Evolutionary conservation across 2,113 vertebrate species (phyloP).

Genomic region (Brachyhypopomus occidentalis): DNA sequence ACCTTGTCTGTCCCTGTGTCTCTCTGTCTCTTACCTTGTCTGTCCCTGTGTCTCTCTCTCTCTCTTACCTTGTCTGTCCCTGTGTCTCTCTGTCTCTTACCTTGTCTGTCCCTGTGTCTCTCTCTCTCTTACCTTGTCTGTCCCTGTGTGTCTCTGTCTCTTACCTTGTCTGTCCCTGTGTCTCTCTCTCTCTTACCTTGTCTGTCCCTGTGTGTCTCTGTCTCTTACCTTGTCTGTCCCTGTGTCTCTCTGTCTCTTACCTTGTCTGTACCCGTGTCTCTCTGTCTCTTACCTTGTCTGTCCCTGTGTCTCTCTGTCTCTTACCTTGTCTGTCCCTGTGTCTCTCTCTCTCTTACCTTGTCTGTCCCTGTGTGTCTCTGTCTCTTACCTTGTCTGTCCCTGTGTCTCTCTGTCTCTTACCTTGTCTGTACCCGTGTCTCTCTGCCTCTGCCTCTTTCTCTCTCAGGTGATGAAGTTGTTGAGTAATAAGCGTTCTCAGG

Average conservation of each 20-base stretch:
- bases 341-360: slow-evolving; percentile 14
- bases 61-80: not conserved
- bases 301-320: not conserved
- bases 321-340: not conserved
- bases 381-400: not conserved
- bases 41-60: too few species aligned
- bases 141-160: not conserved
- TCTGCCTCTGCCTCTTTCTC: not conserved
- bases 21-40: slow-evolving; percentile 10
- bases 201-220: not conserved
- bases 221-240: too few species aligned
- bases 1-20: not conserved
- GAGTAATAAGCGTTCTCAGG: slow-evolving; percentile 96
- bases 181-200: not conserved
- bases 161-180: too few species aligned
- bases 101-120: too few species aligned
- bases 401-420: not conserved
- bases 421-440: not conserved
- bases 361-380: too few species aligned
- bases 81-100: slow-evolving; percentile 4
- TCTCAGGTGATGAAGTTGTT: slow-evolving; percentile 90
- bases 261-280: not conserved
- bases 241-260: not conserved
- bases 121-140: not conserved
- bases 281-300: too few species aligned